Base-by-base conservation (phyloP, 2,888 invertebrate genomes). In the Megamerina dolium region DNA sequence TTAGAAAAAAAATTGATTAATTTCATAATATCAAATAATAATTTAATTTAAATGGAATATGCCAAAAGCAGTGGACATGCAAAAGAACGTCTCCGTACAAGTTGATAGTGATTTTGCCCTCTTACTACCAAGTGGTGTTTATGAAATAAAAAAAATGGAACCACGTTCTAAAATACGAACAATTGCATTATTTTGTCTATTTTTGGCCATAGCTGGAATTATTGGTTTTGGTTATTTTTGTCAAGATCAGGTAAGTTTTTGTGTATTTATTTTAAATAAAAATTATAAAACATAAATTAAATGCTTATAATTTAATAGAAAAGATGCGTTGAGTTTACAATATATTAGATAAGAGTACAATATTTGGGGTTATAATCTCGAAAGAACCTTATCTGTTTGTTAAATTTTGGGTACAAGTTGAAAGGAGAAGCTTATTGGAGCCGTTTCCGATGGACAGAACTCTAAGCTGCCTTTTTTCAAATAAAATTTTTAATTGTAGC, bases 181-280 rank as follows among this genome's bases (percentile, higher is more conserved):
- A 75, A 81, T 87, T 68, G 83, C 85, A 64, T 77, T 87, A 63
- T 79, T 89, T 73, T 89, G 89, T 74, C 77, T 89, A 64, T 78
- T 84, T 60, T 77, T 90, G 63, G 86, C 87, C 56, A 77, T 90
- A 53, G 85, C 86, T 68, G 88, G 90, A 55, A 88, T 90, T 72
- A 81, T 91, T 58, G 90, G 87, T 61, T 85, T 90, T 69, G 89
- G 90, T 62, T 90, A 89, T 72, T 89, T 89, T 66, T 90, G 89
- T 68, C 87, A 88, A 53, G 89, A 90, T 70, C 86, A 87, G 77
- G 84, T 85, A 63, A 77, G 78, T 65, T 57, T 16, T 35, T n/a
- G n/a, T n/a, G n/a, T n/a, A n/a, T n/a, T n/a, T n/a, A n/a, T n/a
- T n/a, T n/a, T n/a, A n/a, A n/a, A n/a, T n/a, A n/a, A n/a, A n/a